Percentiles rank a stretch among this genome's conserved stretches.
These are phyloP conservation scores for Aphidoletes aphidimyza DNA, from an alignment of 2,888 invertebrate species.

Conservation along the genomic window DNA sequence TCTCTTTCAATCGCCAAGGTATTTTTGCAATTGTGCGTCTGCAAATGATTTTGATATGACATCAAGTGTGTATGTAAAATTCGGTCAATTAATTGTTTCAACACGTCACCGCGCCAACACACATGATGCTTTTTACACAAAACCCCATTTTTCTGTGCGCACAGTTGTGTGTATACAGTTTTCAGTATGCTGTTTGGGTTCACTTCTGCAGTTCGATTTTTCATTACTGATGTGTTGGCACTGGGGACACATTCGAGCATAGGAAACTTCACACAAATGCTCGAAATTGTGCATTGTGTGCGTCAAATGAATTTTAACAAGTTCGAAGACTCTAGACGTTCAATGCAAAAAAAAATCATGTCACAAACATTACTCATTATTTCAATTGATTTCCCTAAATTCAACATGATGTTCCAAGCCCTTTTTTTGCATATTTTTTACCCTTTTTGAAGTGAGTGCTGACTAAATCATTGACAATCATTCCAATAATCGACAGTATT, in stretches of 20 bases:
- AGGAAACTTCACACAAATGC: neutral
- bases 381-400: slow-evolving; percentile 7
- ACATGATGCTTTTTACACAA: neutral
- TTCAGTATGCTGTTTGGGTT: too few relatives aligned
- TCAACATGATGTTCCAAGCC: neutral
- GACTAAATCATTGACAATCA: too few relatives aligned
- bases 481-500: too few relatives aligned
- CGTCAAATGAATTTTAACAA: slow-evolving; percentile 31
- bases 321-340: neutral
- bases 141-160: neutral
- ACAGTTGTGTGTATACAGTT: neutral
- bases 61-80: slow-evolving; percentile 44
- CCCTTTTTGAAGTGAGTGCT: neutral
- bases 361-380: slow-evolving; percentile 51
- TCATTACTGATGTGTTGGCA: too few relatives aligned
- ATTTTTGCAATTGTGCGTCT: neutral
- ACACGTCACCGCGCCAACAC: neutral
- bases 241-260: neutral
- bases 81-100: slow-evolving; percentile 54
- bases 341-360: neutral
- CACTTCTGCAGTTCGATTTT: neutral
- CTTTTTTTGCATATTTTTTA: neutral
- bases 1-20: neutral
- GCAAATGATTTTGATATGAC: slow-evolving; percentile 54
- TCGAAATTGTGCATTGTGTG: slow-evolving; percentile 8